These are phyloP conservation scores for Trididemnum miniatum DNA, from an alignment of 23 tunicate species.

Conservation along the genomic window DNA sequence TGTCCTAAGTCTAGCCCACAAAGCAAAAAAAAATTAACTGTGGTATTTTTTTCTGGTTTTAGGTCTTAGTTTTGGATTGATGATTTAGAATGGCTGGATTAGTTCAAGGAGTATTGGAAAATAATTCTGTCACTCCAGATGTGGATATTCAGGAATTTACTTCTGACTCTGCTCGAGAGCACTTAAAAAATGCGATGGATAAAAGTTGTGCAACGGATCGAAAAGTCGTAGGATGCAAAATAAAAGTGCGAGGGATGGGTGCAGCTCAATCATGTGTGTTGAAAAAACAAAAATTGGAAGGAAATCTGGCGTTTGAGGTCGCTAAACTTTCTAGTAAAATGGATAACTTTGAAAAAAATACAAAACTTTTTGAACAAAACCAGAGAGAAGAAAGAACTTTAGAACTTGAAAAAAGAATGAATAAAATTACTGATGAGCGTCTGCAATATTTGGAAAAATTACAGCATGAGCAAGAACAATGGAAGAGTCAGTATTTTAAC, in stretches of 20 bases:
- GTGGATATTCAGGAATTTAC: constrained; percentile 20
- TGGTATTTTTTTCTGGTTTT: too few relatives aligned
- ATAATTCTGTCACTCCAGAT: constrained; percentile 28
- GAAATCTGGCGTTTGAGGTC: neutral
- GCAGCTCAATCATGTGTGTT: neutral
- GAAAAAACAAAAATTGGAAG: neutral
- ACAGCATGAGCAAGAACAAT: constrained; percentile 41
- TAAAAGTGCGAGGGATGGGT: neutral
- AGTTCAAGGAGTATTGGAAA: constrained; percentile 16
- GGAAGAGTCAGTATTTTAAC: constrained; percentile 30
- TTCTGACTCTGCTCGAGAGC: neutral
- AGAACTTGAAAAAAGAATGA: constrained; percentile 28
- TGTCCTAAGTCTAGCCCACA: too few relatives aligned
- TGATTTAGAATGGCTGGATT: constrained; percentile 10
- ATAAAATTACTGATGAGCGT: constrained; percentile 28
- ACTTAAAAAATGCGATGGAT: constrained; percentile 7
- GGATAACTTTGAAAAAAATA: constrained; percentile 25
- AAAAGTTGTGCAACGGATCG: neutral
- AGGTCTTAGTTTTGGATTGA: too few relatives aligned
- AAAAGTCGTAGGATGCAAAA: neutral
- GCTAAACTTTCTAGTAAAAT: constrained; percentile 26
- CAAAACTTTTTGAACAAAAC: constrained; percentile 7
- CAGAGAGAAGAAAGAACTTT: constrained; percentile 16
- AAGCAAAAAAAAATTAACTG: too few relatives aligned
- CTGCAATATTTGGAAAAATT: constrained; percentile 35